A percentile compares a stretch with the other conserved stretches of the same genome.
Conservation (phyloP, 1,140 invertebrate genomes). For the Diachasma alloeum region DNA sequence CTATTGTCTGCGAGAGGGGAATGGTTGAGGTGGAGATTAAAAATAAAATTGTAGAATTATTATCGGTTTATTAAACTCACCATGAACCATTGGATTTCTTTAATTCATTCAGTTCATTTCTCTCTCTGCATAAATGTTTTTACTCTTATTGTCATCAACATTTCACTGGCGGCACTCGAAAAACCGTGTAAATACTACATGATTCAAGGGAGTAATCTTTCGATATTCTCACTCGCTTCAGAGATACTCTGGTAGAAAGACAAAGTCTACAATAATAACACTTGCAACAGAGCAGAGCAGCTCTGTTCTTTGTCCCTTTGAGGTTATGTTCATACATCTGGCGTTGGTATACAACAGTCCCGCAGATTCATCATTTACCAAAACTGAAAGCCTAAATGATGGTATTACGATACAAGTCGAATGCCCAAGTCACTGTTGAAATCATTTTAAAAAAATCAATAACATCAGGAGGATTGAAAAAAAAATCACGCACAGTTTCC, state of each 20-base stretch:
- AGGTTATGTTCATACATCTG: conserved; percentile 47
- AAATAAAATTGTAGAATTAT: neutral
- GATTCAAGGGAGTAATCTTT: no score
- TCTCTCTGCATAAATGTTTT: neutral
- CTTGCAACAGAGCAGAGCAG: neutral
- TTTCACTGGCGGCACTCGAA: no score
- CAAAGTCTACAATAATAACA: neutral
- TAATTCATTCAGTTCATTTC: neutral
- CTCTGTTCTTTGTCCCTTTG: conserved; percentile 39
- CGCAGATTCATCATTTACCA: neutral
- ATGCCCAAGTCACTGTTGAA: no score
- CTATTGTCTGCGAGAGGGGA: neutral
- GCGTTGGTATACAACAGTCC: conserved; percentile 27
- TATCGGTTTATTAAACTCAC: neutral
- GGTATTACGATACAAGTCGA: no score
- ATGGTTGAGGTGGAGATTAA: neutral
- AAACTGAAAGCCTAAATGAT: neutral
- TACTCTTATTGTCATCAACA: neutral
- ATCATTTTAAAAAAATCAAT: neutral
- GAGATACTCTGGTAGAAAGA: neutral
- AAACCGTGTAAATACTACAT: no score
- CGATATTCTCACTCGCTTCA: no score
- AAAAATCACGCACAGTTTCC: no score
- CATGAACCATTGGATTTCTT: neutral
- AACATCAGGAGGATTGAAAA: neutral